A percentile compares a stretch with the other conserved stretches of the same genome.
Evolutionary conservation across 2,797 vertebrate genomes (phyloP).

Genomic region (Tokudaia tokunoshimensis): DNA sequence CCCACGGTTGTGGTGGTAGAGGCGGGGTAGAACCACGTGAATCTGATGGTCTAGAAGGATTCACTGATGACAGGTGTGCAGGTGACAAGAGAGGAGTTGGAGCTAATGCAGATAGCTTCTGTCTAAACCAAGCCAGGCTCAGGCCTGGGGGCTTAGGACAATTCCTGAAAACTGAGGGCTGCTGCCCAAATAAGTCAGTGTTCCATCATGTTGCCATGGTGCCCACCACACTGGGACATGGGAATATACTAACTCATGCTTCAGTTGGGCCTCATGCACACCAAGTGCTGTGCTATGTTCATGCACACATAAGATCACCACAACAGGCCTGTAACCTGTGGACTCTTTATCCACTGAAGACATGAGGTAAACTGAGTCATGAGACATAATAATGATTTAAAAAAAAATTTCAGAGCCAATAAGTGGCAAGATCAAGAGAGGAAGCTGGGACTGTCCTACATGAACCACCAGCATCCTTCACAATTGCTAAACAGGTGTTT

Average conservation of each 20-base stretch:
- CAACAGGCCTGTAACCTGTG: background rate
- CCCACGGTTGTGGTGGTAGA: background rate
- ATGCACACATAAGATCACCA: accelerated
- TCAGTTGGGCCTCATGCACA: accelerated
- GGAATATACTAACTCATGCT: too few relatives aligned
- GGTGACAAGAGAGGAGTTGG: background rate
- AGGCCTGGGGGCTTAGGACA: background rate
- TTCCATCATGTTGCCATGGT: background rate
- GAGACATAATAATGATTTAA: background rate
- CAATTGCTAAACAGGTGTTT: too few relatives aligned
- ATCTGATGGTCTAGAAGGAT: background rate
- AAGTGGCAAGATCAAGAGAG: background rate
- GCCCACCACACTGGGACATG: accelerated
- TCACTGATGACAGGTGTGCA: background rate
- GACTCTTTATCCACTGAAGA: background rate
- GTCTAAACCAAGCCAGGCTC: background rate
- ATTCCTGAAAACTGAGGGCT: background rate
- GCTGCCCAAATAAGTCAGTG: background rate
- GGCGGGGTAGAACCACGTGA: background rate
- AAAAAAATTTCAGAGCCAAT: background rate
- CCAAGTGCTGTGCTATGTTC: background rate
- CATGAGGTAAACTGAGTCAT: background rate
- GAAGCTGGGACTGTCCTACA: background rate
- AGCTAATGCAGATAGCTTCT: background rate
- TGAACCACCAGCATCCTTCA: background rate